Evolutionary conservation across 2,113 vertebrate genomes (phyloP).

Genomic region (Dascyllus trimaculatus): DNA sequence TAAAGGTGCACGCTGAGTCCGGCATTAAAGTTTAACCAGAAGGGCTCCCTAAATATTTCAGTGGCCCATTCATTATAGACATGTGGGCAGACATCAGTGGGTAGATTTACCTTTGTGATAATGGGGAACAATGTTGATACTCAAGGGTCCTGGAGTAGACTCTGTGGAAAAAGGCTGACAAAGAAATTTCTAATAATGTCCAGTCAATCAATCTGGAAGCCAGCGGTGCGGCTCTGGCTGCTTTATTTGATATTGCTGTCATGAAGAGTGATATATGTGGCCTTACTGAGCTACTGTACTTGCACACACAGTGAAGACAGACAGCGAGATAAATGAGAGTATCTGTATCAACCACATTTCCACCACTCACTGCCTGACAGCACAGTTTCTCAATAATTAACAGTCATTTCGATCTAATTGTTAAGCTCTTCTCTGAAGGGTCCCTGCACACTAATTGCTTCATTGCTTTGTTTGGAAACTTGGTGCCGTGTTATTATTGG

Average conservation of each 20-base stretch:
- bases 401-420: constrained; percentile 38
- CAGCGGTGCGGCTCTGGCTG: constrained; percentile 10
- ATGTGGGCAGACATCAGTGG: constrained; percentile 49
- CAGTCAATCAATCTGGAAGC: constrained; percentile 28
- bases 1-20: constrained; percentile 39
- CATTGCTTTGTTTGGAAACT: constrained; percentile 5
- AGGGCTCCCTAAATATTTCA: constrained; percentile 76
- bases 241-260: constrained; percentile 49
- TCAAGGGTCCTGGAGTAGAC: neutral
- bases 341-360: constrained; percentile 12
- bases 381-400: constrained; percentile 43
- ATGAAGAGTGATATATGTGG: constrained; percentile 27
- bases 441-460: constrained; percentile 29
- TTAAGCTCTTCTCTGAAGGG: constrained; percentile 31
- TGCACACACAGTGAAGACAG: constrained; percentile 16
- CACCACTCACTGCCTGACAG: constrained; percentile 28
- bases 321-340: constrained; percentile 23
- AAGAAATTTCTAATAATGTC: constrained; percentile 17
- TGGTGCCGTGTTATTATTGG: neutral
- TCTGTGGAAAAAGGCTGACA: constrained; percentile 31
- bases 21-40: constrained; percentile 73
- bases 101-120: constrained; percentile 61
- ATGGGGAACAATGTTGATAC: constrained; percentile 17
- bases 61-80: constrained; percentile 62
- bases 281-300: constrained; percentile 16